These are phyloP conservation scores for Eulemur rufifrons DNA, from an alignment of 2,113 vertebrate genomes.

Conservation along the genomic window DNA sequence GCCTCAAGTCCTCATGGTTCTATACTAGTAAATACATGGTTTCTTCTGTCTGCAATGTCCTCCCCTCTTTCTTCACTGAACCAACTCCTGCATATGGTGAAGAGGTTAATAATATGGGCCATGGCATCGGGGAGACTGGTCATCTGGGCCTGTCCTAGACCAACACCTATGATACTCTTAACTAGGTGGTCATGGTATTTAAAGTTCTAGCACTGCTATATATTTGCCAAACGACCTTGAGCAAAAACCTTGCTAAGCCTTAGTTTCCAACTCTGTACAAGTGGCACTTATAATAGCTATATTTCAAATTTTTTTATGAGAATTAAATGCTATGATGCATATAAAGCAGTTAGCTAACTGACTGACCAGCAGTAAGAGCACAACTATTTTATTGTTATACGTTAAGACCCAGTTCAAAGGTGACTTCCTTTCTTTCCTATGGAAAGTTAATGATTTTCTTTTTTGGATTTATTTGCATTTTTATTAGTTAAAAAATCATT, in stretches of 20 bases:
- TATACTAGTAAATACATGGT: neutral
- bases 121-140: neutral
- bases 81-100: fast-evolving
- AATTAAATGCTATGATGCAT: conserved; percentile 21
- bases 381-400: neutral
- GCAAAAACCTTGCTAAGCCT: neutral
- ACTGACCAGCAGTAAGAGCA: neutral
- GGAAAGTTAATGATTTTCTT: neutral
- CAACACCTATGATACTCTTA: neutral
- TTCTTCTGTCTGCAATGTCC: neutral
- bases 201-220: neutral
- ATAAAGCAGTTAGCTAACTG: neutral
- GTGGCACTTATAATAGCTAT: neutral
- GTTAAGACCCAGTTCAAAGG: conserved; percentile 10
- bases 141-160: neutral
- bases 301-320: conserved; percentile 1
- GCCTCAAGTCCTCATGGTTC: neutral
- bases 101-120: neutral
- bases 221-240: neutral
- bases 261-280: neutral
- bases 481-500: neutral
- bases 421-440: neutral
- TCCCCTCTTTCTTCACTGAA: neutral
- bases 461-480: neutral
- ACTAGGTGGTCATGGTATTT: neutral